These are phyloP conservation scores for Porites lutea DNA, from an alignment of 64 coral and sea anemone species.

Conservation along the genomic window DNA sequence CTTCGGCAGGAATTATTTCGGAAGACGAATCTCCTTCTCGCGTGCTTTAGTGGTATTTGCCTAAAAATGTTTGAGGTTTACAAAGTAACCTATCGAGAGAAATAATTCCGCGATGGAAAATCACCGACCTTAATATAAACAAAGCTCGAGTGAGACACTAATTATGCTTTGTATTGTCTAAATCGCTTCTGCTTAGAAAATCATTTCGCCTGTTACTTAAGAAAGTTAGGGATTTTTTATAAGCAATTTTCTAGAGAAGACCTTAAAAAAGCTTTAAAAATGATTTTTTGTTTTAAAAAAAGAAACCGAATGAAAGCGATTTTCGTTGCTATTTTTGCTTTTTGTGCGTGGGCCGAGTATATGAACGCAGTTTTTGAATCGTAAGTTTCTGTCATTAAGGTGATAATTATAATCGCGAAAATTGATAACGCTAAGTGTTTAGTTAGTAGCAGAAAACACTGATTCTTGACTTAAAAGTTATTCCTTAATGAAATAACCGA, in stretches of 20 bases:
- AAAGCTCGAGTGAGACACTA: slow-evolving; percentile 8
- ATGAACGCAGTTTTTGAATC: neutral
- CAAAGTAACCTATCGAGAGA: neutral
- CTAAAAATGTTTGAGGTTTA: neutral
- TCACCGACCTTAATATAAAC: slow-evolving; percentile 16
- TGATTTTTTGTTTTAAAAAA: too few species aligned
- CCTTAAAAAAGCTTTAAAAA: neutral
- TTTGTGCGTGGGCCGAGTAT: neutral
- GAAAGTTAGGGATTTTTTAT: neutral
- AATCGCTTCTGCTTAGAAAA: neutral
- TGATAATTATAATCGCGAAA: neutral
- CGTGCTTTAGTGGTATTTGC: neutral
- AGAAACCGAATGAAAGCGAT: too few species aligned
- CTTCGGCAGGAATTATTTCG: neutral
- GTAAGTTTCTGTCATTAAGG: neutral
- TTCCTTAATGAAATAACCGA: slow-evolving; percentile 4
- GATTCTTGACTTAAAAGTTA: neutral
- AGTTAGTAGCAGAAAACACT: neutral
- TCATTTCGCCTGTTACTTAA: neutral
- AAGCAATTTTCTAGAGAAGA: neutral
- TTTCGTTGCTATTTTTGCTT: neutral
- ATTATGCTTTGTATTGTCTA: slow-evolving; percentile 9
- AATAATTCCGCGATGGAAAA: neutral
- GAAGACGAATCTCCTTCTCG: neutral
- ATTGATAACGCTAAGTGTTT: neutral